Base-by-base conservation (phyloP, 2,888 invertebrate species). In the Hylaea fasciaria region DNA sequence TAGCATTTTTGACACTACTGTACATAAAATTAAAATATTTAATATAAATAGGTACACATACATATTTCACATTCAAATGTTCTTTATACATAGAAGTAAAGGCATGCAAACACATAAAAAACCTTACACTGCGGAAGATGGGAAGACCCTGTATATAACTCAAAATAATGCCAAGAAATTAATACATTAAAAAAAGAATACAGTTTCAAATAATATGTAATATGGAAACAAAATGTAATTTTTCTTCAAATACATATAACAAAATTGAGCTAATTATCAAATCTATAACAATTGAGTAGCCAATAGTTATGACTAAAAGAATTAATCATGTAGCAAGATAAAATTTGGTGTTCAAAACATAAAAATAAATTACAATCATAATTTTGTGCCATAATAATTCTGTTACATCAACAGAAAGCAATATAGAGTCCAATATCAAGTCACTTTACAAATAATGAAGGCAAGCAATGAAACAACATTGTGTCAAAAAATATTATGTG, bases 121-220 rank as follows among this genome's bases (percentile, higher is more conserved):
- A 44, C 47, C 57, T 62, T 62, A 62, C 62, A 39, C 13, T 46
- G 50, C 53, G 14, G 49, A 39, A 45, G 58, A 40, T 52, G 53
- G 47, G 22, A 47, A 35, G 61, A 52, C 7, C 56, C 61, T 62
- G 61, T 48, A 50, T 66, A 62, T 32, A 69, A 70, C 70, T 74
- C 63, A 53, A 66, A 69, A 68, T 51, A 59, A 58, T 58, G 2
- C 22, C 16, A 16, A 40, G 4, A 52, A 39, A 60, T 55, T 51
- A 56, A 39, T 57, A 63, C 14, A 57, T 44, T 50, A n/a, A 51
- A 49, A 37, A 10, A 46, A 45, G n/a, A 37, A n/a, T 35, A 37
- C 10, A 44, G 12, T 43, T 16, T 13, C 10, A 8, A 2, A 40
- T 5, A 50, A 39, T n/a, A 14, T n/a, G n/a, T n/a, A n/a, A n/a